Evolutionary conservation across 1,140 invertebrate genomes (phyloP).

Genomic region (Tetramorium simillimum): DNA sequence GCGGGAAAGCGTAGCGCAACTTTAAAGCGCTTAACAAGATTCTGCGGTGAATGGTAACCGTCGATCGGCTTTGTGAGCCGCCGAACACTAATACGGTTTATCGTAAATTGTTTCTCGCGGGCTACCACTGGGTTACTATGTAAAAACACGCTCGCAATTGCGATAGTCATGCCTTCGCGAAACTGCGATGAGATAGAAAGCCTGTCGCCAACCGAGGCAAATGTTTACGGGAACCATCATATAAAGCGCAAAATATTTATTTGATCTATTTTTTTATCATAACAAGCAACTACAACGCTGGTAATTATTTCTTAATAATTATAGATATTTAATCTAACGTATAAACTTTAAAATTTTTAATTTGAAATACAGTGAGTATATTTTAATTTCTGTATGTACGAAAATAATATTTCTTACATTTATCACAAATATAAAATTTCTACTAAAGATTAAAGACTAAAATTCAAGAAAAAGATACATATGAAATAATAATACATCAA

Average conservation of each 20-base stretch:
- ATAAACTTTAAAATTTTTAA: background rate
- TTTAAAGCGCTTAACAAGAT: conserved; percentile 70
- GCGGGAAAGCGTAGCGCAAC: conserved; percentile 59
- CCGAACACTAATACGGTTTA: conserved; percentile 57
- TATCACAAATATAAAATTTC: background rate
- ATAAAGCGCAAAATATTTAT: background rate
- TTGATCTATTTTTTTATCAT: background rate
- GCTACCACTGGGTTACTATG: conserved; percentile 16
- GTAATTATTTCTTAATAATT: background rate
- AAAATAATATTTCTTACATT: background rate
- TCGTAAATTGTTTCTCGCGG: conserved; percentile 61
- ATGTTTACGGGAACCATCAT: background rate
- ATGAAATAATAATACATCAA: background rate
- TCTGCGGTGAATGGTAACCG: conserved; percentile 62
- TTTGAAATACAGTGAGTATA: background rate
- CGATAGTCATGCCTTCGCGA: background rate
- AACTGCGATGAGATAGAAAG: conserved; percentile 19
- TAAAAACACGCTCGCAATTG: conserved; percentile 41
- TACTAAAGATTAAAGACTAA: background rate
- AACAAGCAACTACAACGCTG: background rate
- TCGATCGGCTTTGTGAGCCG: conserved; percentile 60
- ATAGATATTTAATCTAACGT: background rate
- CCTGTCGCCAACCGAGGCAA: conserved; percentile 1
- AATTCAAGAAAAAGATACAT: background rate
- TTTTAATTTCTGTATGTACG: background rate